Percentiles rank a stretch among this genome's conserved stretches.
phyloP scores from a whole-genome alignment of 2,888 invertebrate genomes.

The Volucella bombylans region DNA sequence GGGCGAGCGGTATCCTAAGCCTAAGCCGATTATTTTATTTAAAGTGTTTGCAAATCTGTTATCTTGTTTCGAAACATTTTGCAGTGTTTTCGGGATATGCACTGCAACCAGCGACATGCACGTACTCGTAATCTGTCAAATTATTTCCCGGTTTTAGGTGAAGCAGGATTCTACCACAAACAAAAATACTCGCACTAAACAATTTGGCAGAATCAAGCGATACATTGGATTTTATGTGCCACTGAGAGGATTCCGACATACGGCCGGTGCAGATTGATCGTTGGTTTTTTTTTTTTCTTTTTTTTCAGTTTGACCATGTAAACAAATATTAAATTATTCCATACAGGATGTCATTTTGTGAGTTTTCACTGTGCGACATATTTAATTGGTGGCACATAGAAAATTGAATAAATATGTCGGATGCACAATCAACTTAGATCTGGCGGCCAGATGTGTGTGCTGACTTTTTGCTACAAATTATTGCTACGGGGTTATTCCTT shows the following conservation, averaged over 20 bases:
- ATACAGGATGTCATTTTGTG: constrained; percentile 31
- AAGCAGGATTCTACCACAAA: constrained; percentile 58
- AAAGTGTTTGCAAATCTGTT: constrained; percentile 58
- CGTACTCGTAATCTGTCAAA: constrained; percentile 56
- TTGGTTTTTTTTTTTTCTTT: not conserved
- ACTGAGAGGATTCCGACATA: not conserved
- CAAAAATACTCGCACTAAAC: constrained; percentile 42
- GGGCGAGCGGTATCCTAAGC: constrained; percentile 19
- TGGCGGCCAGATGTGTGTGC: too few species aligned
- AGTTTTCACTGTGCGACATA: constrained; percentile 8
- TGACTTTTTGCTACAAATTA: too few species aligned
- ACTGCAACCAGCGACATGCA: not conserved
- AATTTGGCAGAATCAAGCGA: constrained; percentile 36
- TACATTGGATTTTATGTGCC: constrained; percentile 12
- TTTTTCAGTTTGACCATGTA: constrained; percentile 18
- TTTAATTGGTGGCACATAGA: constrained; percentile 36
- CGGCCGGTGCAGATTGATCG: not conserved
- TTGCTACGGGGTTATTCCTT: too few species aligned
- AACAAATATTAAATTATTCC: constrained; percentile 52
- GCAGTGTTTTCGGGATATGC: constrained; percentile 12
- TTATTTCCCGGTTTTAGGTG: constrained; percentile 13
- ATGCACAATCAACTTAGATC: too few species aligned
- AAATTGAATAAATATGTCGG: constrained; percentile 23
- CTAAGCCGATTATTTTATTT: constrained; percentile 64
- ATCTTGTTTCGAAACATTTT: constrained; percentile 48